Evolutionary conservation across 1,140 invertebrate species (phyloP), one percentile per base, ranked within the genome.

Genomic region (Teleopsis dalmanni): DNA sequence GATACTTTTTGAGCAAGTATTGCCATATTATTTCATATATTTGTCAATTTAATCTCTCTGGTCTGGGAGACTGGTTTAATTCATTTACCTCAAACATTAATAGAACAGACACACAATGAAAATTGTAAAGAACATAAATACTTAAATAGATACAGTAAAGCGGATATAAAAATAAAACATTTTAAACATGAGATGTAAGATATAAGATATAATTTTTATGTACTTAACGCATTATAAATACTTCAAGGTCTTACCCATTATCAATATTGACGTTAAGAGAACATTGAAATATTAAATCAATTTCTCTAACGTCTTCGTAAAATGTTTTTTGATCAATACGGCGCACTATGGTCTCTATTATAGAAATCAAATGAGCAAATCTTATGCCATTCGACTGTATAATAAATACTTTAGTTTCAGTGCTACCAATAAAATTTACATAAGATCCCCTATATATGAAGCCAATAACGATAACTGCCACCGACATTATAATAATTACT

Each of bases 321-420:
- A 68, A 61, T 2, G 44, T 21, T 3, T 41, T 34, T 29, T 62
- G 56, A 0, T 38, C 44, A 0, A 51, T 45, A 1, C 56, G 48
- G 19, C 58, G 62, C 40, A 55, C 48, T 3, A 68, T 34, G 0
- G 62, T 44, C 43, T 69, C 65, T 4, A 60, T 29, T 21, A 69
- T 43, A 0, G 55, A 56, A 1, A 52, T 51, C 18, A 52, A 41
- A 23, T 69, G 65, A 0, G 65, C 54, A 22, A 68, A 50, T 4
- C 65, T 62, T 31, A 69, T 60, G 38, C 65, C 62, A 22, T 65
- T 51, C 52, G 68, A 26, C 48, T 69, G 65, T 33, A 69, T 65
- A 14, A n/a, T n/a, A n/a, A n/a, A n/a, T n/a, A n/a, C n/a, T n/a
- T n/a, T n/a, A n/a, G n/a, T n/a, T n/a, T n/a, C n/a, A n/a, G n/a